Evolutionary conservation across 2,797 vertebrate genomes (phyloP).

Genomic region (Neosilurus hyrtlii): DNA sequence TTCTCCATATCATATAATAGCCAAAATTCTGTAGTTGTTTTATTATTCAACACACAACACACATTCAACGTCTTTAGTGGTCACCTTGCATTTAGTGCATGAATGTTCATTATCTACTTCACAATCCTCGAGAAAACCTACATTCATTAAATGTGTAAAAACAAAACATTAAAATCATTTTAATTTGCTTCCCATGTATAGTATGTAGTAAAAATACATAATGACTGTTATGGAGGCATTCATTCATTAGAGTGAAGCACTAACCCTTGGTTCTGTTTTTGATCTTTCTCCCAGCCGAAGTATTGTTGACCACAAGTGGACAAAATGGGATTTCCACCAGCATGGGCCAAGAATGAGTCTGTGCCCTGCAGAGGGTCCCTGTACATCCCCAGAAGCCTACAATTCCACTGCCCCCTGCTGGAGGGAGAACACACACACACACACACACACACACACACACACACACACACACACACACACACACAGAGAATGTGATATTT

Average conservation of each 20-base stretch:
- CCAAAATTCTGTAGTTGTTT: too few relatives aligned
- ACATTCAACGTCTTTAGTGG: too few relatives aligned
- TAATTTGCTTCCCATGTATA: too few relatives aligned
- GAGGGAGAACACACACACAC: conserved; percentile 30
- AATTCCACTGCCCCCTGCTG: conserved; percentile 40
- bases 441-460: conserved; percentile 13
- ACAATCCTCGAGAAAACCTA: too few relatives aligned
- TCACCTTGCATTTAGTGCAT: too few relatives aligned
- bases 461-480: conserved; percentile 6
- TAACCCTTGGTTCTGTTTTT: background rate
- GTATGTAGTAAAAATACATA: too few relatives aligned
- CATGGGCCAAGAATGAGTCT: conserved; percentile 19
- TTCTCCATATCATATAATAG: too few relatives aligned
- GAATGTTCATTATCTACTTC: too few relatives aligned
- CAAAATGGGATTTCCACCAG: conserved; percentile 24
- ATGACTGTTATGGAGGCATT: background rate
- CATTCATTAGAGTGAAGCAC: background rate
- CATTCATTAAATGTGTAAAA: too few relatives aligned
- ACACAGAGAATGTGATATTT: conserved; percentile 43
- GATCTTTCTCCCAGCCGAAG: background rate
- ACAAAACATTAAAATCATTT: too few relatives aligned
- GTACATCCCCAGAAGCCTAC: conserved; percentile 20
- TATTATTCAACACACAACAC: too few relatives aligned
- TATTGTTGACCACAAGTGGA: conserved; percentile 33
- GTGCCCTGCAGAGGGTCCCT: conserved; percentile 45